Evolutionary conservation across 1,140 invertebrate species (phyloP), one percentile per base, ranked within the genome.

Genomic region (Bombus superbus): DNA sequence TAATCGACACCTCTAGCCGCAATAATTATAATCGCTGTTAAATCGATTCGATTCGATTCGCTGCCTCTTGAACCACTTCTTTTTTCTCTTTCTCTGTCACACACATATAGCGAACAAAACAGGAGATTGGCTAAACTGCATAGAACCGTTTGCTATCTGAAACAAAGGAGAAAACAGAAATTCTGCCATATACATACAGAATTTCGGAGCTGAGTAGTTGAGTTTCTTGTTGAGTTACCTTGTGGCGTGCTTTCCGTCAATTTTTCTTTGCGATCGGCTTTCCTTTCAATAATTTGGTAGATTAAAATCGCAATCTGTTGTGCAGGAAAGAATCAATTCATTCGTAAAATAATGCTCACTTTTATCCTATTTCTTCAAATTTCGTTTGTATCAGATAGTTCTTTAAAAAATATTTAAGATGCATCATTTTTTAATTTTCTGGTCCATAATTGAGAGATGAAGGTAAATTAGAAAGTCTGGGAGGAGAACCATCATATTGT

Each of bases 1-100:
- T 83, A 69, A 89, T 87, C 42, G 66, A 82, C 81, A 74, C 71
- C 77, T n/a, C 38, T n/a, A 32, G 71, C 42, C 38, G 73, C 53
- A 44, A 71, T 77, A n/a, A 89, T 87, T 47, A 28, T n/a, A 53
- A 64, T 74, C 72, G 78, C 47, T 79, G 47, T 74, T 22, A 76
- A 62, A 83, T 13, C 25, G 47, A 53, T 53, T 62, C 76, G 53
- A 80, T 64, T 73, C 83, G 77, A 80, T 47, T 69, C 44, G 38
- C 82, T 79, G 38, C 22, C 75, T 77, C 62, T 68, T 68, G 25
- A 64, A 64, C 10, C 59, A 13, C 38, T 40, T 47, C 32, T n/a
- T 44, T 40, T 71, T 71, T 72, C 38, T 42, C 28, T 72, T 72
- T 72, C 28, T 72, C 40, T 44, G 28, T n/a, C 69, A 18, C 40